phyloP scores from a whole-genome alignment of 2,888 invertebrate species.

The Agrotis clavis region DNA sequence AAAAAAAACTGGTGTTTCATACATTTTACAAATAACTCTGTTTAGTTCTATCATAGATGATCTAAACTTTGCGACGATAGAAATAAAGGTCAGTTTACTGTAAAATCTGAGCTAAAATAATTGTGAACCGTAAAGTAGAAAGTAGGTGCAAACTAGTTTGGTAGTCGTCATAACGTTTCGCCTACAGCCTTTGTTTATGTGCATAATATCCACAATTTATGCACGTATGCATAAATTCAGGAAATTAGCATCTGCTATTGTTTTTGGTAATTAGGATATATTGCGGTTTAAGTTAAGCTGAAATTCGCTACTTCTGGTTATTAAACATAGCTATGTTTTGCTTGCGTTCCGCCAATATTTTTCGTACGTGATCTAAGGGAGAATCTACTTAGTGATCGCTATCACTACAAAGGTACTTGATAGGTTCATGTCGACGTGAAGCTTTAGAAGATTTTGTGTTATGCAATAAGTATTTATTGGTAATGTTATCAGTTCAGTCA shows the following conservation, averaged over 20 bases:
- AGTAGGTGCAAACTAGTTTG: constrained; percentile 39
- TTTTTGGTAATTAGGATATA: constrained; percentile 30
- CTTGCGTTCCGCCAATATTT: no score
- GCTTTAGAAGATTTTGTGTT: no score
- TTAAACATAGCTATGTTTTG: no score
- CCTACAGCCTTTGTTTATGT: constrained; percentile 17
- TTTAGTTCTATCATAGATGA: background rate
- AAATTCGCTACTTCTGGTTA: background rate
- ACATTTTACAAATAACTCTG: no score
- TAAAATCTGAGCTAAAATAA: background rate
- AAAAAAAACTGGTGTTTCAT: no score
- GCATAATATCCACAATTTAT: constrained; percentile 43
- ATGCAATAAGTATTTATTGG: no score
- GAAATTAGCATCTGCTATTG: constrained; percentile 32
- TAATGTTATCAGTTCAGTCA: no score
- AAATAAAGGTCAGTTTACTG: background rate
- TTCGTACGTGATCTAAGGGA: no score
- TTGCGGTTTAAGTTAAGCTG: constrained; percentile 3
- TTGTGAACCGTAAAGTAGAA: constrained; percentile 30
- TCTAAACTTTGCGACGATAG: background rate
- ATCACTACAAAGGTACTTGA: no score
- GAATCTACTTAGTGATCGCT: no score
- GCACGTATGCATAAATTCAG: constrained; percentile 48
- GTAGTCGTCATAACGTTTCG: constrained; percentile 25
- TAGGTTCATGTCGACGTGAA: no score